A percentile compares a stretch with the other conserved stretches of the same genome.
phyloP scores from a whole-genome alignment of 1,140 invertebrate genomes.

The Diachasma alloeum region DNA sequence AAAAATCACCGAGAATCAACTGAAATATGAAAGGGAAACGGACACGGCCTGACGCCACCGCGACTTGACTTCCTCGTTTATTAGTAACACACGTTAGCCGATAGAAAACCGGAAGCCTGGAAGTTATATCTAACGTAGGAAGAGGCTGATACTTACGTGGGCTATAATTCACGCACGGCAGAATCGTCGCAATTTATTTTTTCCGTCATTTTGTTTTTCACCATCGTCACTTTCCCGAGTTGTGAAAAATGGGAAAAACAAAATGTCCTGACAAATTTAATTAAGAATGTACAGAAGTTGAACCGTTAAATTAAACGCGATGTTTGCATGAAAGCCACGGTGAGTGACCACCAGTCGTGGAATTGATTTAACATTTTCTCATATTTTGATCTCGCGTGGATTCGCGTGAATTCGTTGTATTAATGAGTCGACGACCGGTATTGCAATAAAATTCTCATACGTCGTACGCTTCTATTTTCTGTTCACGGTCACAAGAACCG shows the following conservation, averaged over 20 bases:
- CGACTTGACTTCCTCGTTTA: slow-evolving; percentile 38
- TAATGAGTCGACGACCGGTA: neutral
- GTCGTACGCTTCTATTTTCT: neutral
- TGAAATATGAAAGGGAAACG: slow-evolving; percentile 5
- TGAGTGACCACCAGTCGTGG: slow-evolving; percentile 10
- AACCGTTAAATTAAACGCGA: neutral
- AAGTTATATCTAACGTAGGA: slow-evolving; percentile 36
- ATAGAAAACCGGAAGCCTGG: slow-evolving; percentile 52
- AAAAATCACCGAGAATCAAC: neutral
- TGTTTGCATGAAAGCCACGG: neutral
- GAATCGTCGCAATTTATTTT: slow-evolving; percentile 54
- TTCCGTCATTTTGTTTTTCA: neutral
- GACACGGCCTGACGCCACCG: slow-evolving; percentile 5
- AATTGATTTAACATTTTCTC: neutral
- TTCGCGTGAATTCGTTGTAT: neutral
- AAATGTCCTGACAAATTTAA: neutral
- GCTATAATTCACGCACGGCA: slow-evolving; percentile 52
- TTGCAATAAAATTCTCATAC: neutral
- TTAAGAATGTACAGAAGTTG: neutral
- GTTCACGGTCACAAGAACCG: neutral
- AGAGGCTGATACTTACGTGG: slow-evolving; percentile 34
- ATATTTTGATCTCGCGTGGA: neutral
- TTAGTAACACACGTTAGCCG: slow-evolving; percentile 29
- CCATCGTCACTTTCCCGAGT: slow-evolving; percentile 47
- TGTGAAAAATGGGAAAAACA: neutral